Conservation (phyloP, 2,797 vertebrate genomes). For the Cyclopterus lumpus region DNA sequence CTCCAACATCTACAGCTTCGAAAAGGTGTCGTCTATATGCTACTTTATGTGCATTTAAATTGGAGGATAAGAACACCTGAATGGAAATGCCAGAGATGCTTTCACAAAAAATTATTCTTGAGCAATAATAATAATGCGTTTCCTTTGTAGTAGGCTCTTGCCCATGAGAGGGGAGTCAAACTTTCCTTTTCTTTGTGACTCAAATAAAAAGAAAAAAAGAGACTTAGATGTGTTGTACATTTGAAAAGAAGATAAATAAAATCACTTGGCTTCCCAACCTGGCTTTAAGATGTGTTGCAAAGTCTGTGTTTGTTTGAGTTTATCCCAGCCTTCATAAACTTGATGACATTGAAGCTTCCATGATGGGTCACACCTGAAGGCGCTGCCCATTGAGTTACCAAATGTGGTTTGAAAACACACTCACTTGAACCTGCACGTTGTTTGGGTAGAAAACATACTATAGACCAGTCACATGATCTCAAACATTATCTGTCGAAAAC, state of each 20-base stretch:
- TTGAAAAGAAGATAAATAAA: neutral
- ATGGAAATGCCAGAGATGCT: neutral
- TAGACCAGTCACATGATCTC: neutral
- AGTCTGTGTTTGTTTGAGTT: slow-evolving; percentile 4
- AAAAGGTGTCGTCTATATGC: neutral
- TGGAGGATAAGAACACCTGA: neutral
- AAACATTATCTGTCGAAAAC: neutral
- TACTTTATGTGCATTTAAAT: neutral
- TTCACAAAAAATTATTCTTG: neutral
- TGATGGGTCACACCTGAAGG: no score
- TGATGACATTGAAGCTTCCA: neutral
- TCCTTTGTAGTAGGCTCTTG: neutral
- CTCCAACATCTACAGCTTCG: neutral
- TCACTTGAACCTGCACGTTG: slow-evolving; percentile 1
- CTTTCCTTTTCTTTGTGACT: neutral
- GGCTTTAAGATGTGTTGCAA: neutral
- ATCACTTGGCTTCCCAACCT: neutral
- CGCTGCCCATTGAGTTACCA: no score
- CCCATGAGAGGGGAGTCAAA: neutral
- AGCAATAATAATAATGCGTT: neutral
- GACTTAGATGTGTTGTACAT: neutral
- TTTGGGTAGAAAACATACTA: neutral
- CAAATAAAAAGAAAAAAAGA: slow-evolving; percentile 7
- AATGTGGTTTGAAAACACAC: neutral
- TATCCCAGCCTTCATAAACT: neutral